These are phyloP conservation scores for Ricordea florida DNA, from an alignment of 92 coral and sea anemone genomes.

Conservation along the genomic window DNA sequence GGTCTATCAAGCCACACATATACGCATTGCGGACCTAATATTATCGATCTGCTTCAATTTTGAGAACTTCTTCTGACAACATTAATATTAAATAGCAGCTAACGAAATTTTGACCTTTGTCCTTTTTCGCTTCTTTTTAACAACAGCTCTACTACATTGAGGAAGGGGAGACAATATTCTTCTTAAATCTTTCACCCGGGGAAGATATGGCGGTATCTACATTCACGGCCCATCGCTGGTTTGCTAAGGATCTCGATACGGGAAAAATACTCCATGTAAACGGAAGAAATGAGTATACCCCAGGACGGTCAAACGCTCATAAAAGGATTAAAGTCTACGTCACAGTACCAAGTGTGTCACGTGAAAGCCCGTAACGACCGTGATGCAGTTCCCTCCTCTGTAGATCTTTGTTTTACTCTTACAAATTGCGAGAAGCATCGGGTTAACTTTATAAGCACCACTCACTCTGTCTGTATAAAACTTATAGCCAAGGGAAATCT, in stretches of 20 bases:
- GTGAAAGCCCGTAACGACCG: neutral
- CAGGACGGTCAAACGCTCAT: neutral
- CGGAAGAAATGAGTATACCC: slow-evolving; percentile 32
- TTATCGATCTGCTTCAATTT: no score
- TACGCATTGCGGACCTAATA: no score
- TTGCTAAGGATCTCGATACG: slow-evolving; percentile 70
- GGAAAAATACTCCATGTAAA: slow-evolving; percentile 62
- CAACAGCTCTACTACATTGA: slow-evolving; percentile 40
- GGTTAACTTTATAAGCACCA: no score
- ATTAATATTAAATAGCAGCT: neutral
- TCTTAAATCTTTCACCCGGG: slow-evolving; percentile 49
- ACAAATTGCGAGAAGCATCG: no score
- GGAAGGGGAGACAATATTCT: slow-evolving; percentile 31
- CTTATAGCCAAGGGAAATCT: no score
- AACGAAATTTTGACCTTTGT: neutral
- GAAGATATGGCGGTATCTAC: slow-evolving; percentile 57
- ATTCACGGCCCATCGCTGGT: slow-evolving; percentile 77
- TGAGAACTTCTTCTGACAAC: neutral
- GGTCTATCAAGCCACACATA: no score
- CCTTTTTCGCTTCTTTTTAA: neutral
- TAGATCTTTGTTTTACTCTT: no score
- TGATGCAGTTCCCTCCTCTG: no score
- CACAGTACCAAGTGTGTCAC: slow-evolving; percentile 81
- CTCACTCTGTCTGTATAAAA: no score
- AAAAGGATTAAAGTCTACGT: slow-evolving; percentile 41